phyloP scores from a whole-genome alignment of 2,113 vertebrate genomes.

The Bubo bubo region DNA sequence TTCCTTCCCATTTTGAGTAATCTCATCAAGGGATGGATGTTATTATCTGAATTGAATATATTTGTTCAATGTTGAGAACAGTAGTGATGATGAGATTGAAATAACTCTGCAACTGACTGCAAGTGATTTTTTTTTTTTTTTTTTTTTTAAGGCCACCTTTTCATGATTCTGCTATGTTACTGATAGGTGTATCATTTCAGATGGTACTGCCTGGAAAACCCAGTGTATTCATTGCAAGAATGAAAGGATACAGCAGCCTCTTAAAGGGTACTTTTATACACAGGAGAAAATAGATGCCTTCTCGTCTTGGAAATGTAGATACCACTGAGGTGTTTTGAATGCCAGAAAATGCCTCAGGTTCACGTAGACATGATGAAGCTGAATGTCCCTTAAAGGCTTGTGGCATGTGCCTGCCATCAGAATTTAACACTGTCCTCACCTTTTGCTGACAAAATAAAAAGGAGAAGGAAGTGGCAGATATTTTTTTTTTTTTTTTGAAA shows the following conservation, averaged over 20 bases:
- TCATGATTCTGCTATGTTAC: not conserved
- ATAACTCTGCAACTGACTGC: not conserved
- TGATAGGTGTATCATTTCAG: not conserved
- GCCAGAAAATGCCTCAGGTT: not conserved
- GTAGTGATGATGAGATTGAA: not conserved
- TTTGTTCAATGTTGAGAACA: not conserved
- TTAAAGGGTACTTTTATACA: not conserved
- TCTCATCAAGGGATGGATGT: not conserved
- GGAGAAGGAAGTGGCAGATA: not conserved
- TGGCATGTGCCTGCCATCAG: not conserved
- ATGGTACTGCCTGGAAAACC: not conserved
- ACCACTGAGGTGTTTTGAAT: not conserved
- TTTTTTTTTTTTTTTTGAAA: not conserved
- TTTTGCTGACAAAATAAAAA: constrained; percentile 35
- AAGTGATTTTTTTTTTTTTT: not conserved
- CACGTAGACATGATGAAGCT: not conserved
- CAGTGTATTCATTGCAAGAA: not conserved
- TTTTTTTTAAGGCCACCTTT: not conserved
- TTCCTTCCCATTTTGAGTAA: not conserved
- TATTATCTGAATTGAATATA: not conserved
- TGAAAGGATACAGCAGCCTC: not conserved
- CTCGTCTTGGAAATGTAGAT: not conserved
- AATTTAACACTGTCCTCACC: not conserved
- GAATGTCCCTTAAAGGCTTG: not conserved
- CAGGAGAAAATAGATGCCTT: not conserved